Conservation (phyloP, 2,113 vertebrate genomes). For the Eclectus roratus region DNA sequence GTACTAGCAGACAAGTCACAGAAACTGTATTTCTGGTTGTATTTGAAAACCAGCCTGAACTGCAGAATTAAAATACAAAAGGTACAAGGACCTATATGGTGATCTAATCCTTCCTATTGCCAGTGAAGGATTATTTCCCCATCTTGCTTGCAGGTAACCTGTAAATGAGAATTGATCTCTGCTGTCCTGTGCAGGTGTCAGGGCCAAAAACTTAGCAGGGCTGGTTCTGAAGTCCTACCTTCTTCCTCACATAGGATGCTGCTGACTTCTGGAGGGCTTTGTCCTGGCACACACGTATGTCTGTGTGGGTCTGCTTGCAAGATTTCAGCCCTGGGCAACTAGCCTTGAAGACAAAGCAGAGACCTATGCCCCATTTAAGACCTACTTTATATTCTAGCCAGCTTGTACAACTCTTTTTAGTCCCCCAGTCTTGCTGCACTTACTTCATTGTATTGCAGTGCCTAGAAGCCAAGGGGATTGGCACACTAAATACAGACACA, state of each 20-base stretch:
- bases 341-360: constrained; percentile 8
- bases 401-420: not conserved
- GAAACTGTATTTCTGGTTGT: not conserved
- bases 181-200: not conserved
- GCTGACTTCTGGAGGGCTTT: not conserved
- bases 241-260: not conserved
- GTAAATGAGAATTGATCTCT: not conserved
- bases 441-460: not conserved
- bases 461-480: not conserved
- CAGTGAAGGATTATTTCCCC: not conserved
- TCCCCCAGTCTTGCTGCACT: not conserved
- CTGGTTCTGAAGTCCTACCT: not conserved
- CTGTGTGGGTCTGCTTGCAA: not conserved
- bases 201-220: not conserved
- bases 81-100: not conserved
- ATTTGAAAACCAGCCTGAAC: constrained; percentile 1
- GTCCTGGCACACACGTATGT: not conserved
- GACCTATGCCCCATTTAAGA: constrained; percentile 40
- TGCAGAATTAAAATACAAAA: not conserved
- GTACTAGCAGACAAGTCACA: not conserved
- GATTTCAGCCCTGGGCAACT: constrained; percentile 1
- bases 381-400: constrained; percentile 54
- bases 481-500: not conserved
- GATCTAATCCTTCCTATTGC: not conserved
- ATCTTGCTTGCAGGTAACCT: not conserved